These are phyloP conservation scores for Bungarus multicinctus DNA, from an alignment of 2,113 vertebrate species.

Conservation along the genomic window DNA sequence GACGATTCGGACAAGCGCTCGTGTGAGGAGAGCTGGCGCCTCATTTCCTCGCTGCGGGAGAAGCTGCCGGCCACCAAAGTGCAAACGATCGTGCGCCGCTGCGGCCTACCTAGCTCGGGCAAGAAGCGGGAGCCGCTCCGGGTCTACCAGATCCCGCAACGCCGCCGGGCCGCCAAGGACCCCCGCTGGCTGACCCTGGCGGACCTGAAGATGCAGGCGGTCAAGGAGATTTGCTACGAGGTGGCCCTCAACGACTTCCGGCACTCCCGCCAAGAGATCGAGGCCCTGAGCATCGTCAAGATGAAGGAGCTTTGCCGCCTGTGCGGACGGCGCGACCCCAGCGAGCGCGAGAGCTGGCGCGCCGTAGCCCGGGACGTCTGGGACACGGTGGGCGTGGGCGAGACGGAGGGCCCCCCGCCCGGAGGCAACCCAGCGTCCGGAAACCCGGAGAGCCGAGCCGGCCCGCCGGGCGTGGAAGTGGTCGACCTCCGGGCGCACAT, in stretches of 20 bases:
- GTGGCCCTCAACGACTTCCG: conserved; percentile 86
- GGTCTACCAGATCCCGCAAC: conserved; percentile 85
- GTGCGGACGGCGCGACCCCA: conserved; percentile 76
- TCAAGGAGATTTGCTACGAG: conserved; percentile 91
- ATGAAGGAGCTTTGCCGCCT: conserved; percentile 86
- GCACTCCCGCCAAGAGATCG: conserved; percentile 82
- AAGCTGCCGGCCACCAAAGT: conserved; percentile 84
- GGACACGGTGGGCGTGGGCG: conserved; percentile 84
- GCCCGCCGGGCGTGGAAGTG: conserved; percentile 63
- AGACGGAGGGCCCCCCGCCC: conserved; percentile 53
- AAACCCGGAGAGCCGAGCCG: conserved; percentile 52
- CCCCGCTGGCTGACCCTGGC: conserved; percentile 77
- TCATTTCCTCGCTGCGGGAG: conserved; percentile 84
- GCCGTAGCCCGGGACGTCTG: conserved; percentile 85
- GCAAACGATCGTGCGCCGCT: conserved; percentile 84
- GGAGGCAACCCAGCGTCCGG: conserved; percentile 66
- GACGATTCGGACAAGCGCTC: conserved; percentile 89
- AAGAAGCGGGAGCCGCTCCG: conserved; percentile 80
- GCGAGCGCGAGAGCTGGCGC: conserved; percentile 78
- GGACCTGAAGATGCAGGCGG: conserved; percentile 84
- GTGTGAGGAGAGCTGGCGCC: conserved; percentile 88
- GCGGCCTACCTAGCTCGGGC: conserved; percentile 85
- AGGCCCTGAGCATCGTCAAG: conserved; percentile 85
- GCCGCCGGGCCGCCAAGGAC: conserved; percentile 80
- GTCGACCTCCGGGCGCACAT: conserved; percentile 85